Evolutionary conservation across 2,888 invertebrate genomes (phyloP).

Genomic region (Eledona agricola): DNA sequence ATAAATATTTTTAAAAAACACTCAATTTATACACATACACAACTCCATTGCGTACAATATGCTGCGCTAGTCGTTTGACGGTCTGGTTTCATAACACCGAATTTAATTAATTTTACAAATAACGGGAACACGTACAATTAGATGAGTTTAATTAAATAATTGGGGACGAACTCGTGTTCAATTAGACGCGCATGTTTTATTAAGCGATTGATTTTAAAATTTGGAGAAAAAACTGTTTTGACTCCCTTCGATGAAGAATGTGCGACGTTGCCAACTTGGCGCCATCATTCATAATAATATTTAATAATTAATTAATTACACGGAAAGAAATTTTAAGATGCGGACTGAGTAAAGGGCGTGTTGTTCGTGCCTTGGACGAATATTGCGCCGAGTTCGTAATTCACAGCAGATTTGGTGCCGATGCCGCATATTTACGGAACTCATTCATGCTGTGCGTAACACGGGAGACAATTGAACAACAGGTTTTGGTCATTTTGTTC

Average conservation of each 20-base stretch:
- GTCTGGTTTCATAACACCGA: constrained; percentile 21
- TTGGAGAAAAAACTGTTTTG: constrained; percentile 14
- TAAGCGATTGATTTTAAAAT: constrained; percentile 1
- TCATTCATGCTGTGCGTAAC: constrained; percentile 50
- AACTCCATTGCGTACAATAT: constrained; percentile 74
- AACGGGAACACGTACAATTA: too few species aligned
- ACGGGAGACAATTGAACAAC: constrained; percentile 40
- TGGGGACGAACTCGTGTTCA: too few species aligned
- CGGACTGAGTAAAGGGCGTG: too few species aligned
- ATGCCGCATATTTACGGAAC: constrained; percentile 14
- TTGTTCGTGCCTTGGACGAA: too few species aligned
- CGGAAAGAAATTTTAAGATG: too few species aligned
- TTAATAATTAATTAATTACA: constrained; percentile 6
- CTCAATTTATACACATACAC: constrained; percentile 57
- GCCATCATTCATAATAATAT: constrained; percentile 47
- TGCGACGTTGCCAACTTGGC: constrained; percentile 53
- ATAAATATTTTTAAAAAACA: constrained; percentile 46
- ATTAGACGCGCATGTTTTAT: constrained; percentile 3
- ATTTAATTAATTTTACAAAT: constrained; percentile 2
- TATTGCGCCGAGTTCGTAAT: too few species aligned
- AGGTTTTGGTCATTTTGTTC: constrained; percentile 3
- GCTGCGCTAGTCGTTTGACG: constrained; percentile 67
- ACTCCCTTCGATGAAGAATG: constrained; percentile 49
- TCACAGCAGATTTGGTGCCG: too few species aligned
- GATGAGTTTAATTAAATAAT: too few species aligned